phyloP scores from a whole-genome alignment of 2,888 invertebrate genomes.

The Mythimna ferrago region DNA sequence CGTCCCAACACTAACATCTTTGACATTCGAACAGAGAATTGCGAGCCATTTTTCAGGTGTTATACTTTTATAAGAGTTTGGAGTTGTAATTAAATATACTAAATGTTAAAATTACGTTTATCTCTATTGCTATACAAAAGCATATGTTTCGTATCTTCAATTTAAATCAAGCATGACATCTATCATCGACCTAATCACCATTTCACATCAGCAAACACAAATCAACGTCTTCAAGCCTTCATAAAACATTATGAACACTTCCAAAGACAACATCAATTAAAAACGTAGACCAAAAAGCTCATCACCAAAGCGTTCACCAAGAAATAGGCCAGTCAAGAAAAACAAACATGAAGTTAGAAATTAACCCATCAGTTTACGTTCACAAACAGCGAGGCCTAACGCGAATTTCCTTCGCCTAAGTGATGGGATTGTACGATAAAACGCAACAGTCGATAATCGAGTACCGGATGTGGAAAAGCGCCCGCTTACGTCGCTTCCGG shows the following conservation, averaged over 20 bases:
- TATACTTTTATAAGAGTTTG: too few relatives aligned
- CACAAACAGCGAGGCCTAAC: constrained; percentile 48
- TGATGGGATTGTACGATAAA: constrained; percentile 62
- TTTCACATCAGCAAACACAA: constrained; percentile 1
- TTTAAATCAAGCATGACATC: not conserved
- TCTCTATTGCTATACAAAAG: too few relatives aligned
- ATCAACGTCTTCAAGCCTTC: constrained; percentile 8
- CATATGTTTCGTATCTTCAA: too few relatives aligned
- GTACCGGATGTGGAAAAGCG: constrained; percentile 71
- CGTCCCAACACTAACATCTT: too few relatives aligned
- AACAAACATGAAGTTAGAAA: constrained; percentile 51
- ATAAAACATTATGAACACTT: constrained; percentile 14
- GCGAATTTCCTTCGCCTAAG: constrained; percentile 64
- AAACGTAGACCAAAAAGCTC: constrained; percentile 35
- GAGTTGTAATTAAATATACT: too few relatives aligned
- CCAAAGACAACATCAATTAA: constrained; percentile 46
- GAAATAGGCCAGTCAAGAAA: constrained; percentile 33
- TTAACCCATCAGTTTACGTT: constrained; percentile 61
- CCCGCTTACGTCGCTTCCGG: constrained; percentile 69
- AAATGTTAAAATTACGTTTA: too few relatives aligned
- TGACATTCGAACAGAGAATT: too few relatives aligned
- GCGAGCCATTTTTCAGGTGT: too few relatives aligned
- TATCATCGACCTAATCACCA: not conserved
- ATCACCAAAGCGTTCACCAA: constrained; percentile 45
- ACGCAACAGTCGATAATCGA: constrained; percentile 59